phyloP scores from a whole-genome alignment of 2,797 vertebrate species.

The Momotus momota region DNA sequence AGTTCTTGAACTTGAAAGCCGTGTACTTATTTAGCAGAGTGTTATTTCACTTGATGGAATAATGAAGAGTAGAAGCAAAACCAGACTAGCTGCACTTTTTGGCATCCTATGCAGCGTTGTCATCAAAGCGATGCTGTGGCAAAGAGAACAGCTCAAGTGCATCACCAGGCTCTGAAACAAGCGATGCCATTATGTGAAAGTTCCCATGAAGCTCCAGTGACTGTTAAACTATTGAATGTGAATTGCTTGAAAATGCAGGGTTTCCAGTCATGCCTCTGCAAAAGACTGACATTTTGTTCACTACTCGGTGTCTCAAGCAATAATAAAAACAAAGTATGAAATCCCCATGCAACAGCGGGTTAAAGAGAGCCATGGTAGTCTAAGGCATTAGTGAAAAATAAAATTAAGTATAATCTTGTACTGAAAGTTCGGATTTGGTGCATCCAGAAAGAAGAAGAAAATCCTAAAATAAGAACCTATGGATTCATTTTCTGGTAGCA shows the following conservation, averaged over 20 bases:
- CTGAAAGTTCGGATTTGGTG: neutral
- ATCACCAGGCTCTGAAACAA: slow-evolving; percentile 1
- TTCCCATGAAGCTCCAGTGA: neutral
- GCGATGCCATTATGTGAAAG: neutral
- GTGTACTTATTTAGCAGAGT: neutral
- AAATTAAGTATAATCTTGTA: neutral
- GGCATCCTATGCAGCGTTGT: neutral
- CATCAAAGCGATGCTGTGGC: neutral
- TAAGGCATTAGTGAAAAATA: neutral
- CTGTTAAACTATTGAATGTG: neutral
- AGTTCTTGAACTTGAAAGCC: neutral
- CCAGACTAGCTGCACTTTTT: neutral
- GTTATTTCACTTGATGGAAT: neutral
- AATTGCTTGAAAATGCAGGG: neutral
- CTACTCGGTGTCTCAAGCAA: neutral
- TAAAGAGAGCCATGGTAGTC: neutral
- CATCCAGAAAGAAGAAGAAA: neutral
- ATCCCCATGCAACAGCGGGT: neutral
- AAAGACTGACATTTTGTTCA: neutral
- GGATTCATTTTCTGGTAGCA: neutral
- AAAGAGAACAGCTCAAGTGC: neutral
- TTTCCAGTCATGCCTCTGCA: neutral
- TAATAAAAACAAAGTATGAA: neutral
- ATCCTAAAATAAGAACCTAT: neutral
- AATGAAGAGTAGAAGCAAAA: neutral